Percentiles rank a stretch among this genome's conserved stretches.
Conservation (phyloP, 2,888 invertebrate genomes). For the Coleophora flavipennella region DNA sequence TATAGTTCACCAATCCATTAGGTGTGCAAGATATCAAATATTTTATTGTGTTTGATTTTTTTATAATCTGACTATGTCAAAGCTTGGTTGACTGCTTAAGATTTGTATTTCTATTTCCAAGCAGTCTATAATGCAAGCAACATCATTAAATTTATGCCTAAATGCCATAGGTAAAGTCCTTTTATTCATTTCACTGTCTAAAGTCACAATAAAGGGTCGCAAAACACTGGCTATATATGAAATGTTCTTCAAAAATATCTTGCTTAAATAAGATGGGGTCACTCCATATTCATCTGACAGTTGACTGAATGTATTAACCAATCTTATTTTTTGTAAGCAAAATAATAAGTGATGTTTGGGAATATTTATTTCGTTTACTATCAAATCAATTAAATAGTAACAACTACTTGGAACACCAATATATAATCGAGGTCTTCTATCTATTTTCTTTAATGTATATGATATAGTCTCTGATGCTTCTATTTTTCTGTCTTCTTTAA, state of each 20-base stretch:
- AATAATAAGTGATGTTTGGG: too few species aligned
- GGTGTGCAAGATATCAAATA: too few species aligned
- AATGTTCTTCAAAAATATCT: too few species aligned
- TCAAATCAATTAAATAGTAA: too few species aligned
- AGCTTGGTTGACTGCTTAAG: conserved; percentile 22
- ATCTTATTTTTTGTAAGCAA: conserved; percentile 8
- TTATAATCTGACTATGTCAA: conserved; percentile 31
- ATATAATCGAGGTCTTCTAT: too few species aligned
- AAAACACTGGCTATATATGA: conserved; percentile 12
- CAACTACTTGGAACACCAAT: conserved; percentile 14
- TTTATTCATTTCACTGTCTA: conserved; percentile 9
- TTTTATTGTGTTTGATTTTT: too few species aligned
- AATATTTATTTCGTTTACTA: conserved; percentile 7
- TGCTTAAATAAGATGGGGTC: too few species aligned
- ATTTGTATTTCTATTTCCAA: conserved; percentile 30
- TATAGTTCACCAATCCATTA: conserved; percentile 16
- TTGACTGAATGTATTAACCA: conserved; percentile 12
- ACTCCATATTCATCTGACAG: too few species aligned
- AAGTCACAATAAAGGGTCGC: conserved; percentile 12
- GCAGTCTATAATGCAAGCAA: conserved; percentile 28
- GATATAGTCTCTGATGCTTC: too few species aligned
- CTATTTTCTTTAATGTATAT: too few species aligned
- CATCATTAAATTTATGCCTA: too few species aligned
- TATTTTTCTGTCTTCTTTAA: too few species aligned
- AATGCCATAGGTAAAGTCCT: conserved; percentile 13